Evolutionary conservation across 2,888 invertebrate genomes (phyloP), one percentile per base, ranked within the genome.

Genomic region (Cistogaster globosa): DNA sequence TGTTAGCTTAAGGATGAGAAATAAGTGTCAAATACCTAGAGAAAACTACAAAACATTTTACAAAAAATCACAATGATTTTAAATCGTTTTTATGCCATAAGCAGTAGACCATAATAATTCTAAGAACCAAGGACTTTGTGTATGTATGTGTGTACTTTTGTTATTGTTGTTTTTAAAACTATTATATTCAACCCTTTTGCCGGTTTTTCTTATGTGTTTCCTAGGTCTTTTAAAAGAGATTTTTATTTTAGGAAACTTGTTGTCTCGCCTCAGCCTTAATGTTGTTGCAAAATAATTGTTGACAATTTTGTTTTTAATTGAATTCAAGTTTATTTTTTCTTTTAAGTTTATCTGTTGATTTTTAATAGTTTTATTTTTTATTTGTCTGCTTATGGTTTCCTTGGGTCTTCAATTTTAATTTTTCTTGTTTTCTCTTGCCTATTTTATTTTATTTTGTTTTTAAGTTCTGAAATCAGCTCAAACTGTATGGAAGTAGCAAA

Each of bases 221-320:
- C 74, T 82, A 77, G 69, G n/a, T 6, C 8, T 45, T 68, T 75
- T 26, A 4, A 2, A 67, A 53, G n/a, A 51, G 72, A 38, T 67
- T 80, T 67, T 55, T 42, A 48, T 71, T 72, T 65, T 16, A 48
- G 36, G 57, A 57, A 57, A 71, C 53, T 20, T 7, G 45, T 26
- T 36, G 65, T 57, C 48, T 58, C 11, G 77, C 60, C 60, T 62
- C 42, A 48, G 22, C 20, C 57, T 26, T 57, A 16, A 18, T 38
- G 22, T 3, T 38, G 60, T 20, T 60, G 51, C 18, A 60, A 53
- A 42, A 58, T 38, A 11, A 69, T 79, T 76, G 74, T 86, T 71
- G 81, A 76, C 85, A 86, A 76, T 87, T 84, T 87, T 87, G 80
- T 87, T 86, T 87, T 89, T 88, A 88, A 88, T 89, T 89, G 87